Evolutionary conservation across 2,888 invertebrate genomes (phyloP), one percentile per base, ranked within the genome.

Genomic region (Gymnoscelis rufifasciata): DNA sequence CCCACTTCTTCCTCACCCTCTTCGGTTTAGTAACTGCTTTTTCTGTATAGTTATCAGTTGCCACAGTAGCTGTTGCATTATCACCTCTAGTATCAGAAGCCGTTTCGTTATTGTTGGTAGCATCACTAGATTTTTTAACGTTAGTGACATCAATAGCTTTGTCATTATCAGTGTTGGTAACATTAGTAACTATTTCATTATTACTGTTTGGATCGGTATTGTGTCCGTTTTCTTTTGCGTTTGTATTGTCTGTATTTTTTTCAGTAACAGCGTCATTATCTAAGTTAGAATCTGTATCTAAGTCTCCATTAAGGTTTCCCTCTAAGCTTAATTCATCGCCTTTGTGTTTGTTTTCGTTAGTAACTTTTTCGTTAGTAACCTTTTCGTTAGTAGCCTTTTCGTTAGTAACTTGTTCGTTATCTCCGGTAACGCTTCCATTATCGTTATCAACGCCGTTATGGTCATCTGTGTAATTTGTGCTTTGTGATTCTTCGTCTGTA

Each of bases 1-100:
- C 46, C 31, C 46, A 52, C 57, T 49, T 44, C 19, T 38, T 47
- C 15, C 37, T 24, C 26, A 33, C 38, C 54, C 7, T 53, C 52
- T 15, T 50, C 50, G 14, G 14, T 33, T 49, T 44, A 33, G 23
- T 19, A 4, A 7, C 13, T 35, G 6, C 36, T 7, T 24, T 19
- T 38, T 44, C 24, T 13, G 31, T 38, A 7, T 2, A 10, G 15
- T 10, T 41, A 2, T 10, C 31, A 24, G 31, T 26, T 12, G 40
- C 36, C 1, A 29, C 27, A 19, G 19, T 19, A 19, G 5, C 19
- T 5, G 2, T 19, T 19, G 19, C 19, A 19, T 19, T 19, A 19
- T 19, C n/a, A n/a, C n/a, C n/a, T n/a, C n/a, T n/a, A n/a, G n/a
- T n/a, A n/a, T n/a, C 27, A 19, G 19, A 3, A 19, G 5, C 19